Evolutionary conservation across 1,140 invertebrate genomes (phyloP), one percentile per base, ranked within the genome.

Genomic region (Zaprionus camerounensis): DNA sequence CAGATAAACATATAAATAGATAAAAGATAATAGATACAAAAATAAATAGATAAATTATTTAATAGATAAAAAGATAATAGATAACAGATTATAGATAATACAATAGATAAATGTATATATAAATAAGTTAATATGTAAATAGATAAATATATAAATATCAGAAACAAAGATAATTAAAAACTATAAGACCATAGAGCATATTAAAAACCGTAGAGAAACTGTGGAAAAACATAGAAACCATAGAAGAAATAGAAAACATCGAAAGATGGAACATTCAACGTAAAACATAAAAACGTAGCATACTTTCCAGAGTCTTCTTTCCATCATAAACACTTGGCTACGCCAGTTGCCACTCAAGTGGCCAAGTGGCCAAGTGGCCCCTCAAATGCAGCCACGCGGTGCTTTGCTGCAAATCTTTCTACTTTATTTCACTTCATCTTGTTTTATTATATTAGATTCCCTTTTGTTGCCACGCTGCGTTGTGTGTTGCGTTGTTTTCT

Each of bases 351-450:
- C 72, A 71, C 55, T 76, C n/a, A n/a, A n/a, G n/a, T 76, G 61
- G 38, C 61, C 59, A 61, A 76, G 62, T 61, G 62, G 38, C 51
- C 31, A 38, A 49, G 36, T 65, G 53, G 66, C 41, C 41, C 22
- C 69, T 71, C 36, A 55, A 76, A 66, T 61, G 61, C 72, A 58
- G 55, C 53, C 72, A 63, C 34, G 67, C 67, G 53, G 53, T 41
- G 13, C 20, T 56, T 28, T 28, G 20, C 11, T 20, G 44, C 49
- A 55, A 44, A 56, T 74, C 71, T 28, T 38, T 17, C n/a, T 17
- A 17, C 41, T 46, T 46, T 66, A 55, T 55, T 51, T 72, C n/a
- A 38, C 44, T 66, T 31, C 15, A 24, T 53, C 28, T 53, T 59
- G 13, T 41, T 34, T 67, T 6, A 17, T 13, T 71, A 24, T 36